Conservation (phyloP, 2,797 vertebrate genomes). For the Lerista edwardsae region DNA sequence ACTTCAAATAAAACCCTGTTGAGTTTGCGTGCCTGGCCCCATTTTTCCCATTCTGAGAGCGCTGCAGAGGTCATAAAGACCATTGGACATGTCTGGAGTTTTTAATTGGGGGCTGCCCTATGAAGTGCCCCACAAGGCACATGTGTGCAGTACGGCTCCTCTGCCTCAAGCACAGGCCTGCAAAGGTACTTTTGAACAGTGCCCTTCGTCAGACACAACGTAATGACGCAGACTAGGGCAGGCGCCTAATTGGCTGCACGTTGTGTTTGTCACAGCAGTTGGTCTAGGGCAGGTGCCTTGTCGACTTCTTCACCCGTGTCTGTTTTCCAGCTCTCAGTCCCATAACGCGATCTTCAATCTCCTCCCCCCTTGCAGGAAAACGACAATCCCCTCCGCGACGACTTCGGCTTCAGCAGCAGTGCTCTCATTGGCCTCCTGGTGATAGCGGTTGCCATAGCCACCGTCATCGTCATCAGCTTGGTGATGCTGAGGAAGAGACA, state of each 20-base stretch:
- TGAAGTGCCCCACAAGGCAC: rapidly evolving
- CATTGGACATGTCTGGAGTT: not conserved
- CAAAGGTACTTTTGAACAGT: rapidly evolving
- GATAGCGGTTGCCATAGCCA: slow-evolving; percentile 93
- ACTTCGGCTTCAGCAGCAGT: slow-evolving; percentile 93
- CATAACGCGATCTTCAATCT: not conserved
- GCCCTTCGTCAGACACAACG: not conserved
- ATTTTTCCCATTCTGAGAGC: rapidly evolving
- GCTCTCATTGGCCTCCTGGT: slow-evolving; percentile 95
- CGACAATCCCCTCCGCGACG: slow-evolving; percentile 85
- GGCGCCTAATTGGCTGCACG: rapidly evolving
- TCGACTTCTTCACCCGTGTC: rapidly evolving
- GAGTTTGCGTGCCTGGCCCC: rapidly evolving
- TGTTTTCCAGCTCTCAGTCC: not conserved
- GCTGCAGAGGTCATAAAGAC: not conserved
- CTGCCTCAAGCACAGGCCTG: not conserved
- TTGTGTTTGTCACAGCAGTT: not conserved
- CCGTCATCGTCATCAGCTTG: slow-evolving; percentile 95
- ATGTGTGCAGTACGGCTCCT: not conserved
- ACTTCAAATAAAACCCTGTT: slow-evolving; percentile 60
- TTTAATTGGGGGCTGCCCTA: not conserved
- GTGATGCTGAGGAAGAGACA: slow-evolving; percentile 96
- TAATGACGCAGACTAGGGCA: not conserved
- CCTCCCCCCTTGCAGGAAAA: slow-evolving; percentile 79
- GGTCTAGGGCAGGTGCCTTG: not conserved